Conservation (phyloP, 1,140 invertebrate genomes). For the Triops longicaudatus region DNA sequence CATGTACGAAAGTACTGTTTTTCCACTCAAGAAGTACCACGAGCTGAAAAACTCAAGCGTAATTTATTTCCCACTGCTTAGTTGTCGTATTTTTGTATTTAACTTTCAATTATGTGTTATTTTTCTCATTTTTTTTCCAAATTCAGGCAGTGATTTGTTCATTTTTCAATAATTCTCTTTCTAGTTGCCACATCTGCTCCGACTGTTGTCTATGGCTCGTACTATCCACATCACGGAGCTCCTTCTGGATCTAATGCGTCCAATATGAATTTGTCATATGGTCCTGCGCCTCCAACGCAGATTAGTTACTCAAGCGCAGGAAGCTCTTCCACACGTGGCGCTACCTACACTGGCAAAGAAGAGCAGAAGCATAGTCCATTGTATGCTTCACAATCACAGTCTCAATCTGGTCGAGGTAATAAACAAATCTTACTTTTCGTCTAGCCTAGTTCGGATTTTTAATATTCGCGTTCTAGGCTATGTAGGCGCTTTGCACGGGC, state of each 20-base stretch:
- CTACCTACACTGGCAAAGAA: not conserved
- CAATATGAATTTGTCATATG: constrained; percentile 37
- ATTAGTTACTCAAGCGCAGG: constrained; percentile 39
- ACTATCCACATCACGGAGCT: constrained; percentile 31
- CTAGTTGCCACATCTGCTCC: constrained; percentile 31
- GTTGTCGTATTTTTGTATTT: no score
- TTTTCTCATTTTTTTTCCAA: no score
- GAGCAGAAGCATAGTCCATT: constrained; percentile 31
- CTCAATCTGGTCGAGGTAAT: constrained; percentile 20
- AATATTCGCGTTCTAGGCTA: not conserved
- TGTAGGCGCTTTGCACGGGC: constrained; percentile 33
- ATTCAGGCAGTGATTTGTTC: no score
- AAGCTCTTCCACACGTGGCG: not conserved
- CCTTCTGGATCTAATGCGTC: constrained; percentile 28
- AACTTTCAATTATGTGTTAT: no score
- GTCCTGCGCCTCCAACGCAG: constrained; percentile 36
- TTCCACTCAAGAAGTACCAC: no score
- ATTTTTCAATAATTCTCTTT: constrained; percentile 7
- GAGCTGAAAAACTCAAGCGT: no score
- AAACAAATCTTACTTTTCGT: constrained; percentile 22
- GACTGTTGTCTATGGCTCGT: constrained; percentile 30
- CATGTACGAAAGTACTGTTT: no score
- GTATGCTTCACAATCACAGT: constrained; percentile 36
- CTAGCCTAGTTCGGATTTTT: not conserved
- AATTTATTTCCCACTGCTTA: no score